A percentile compares a stretch with the other conserved stretches of the same genome.
phyloP scores from a whole-genome alignment of 2,113 vertebrate species.

The Podarcis muralis region DNA sequence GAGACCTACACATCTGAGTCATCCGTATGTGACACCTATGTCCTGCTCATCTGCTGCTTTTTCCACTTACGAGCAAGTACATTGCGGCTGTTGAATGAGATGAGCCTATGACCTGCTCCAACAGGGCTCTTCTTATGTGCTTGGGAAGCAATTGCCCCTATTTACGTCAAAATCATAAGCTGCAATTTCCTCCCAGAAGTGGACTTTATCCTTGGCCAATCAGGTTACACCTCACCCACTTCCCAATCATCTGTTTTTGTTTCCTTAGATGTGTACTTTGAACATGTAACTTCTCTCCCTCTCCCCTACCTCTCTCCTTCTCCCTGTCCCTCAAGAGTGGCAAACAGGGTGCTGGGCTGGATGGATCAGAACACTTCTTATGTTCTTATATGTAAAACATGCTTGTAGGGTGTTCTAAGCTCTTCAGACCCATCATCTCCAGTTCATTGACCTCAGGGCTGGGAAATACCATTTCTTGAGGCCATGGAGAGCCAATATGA shows the following conservation, averaged over 20 bases:
- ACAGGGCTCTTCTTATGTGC: no score
- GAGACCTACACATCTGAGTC: background rate
- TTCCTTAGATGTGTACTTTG: background rate
- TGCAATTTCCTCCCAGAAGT: background rate
- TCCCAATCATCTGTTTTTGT: background rate
- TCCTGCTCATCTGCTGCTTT: slow-evolving; percentile 13
- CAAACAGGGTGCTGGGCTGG: background rate
- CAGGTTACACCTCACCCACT: background rate
- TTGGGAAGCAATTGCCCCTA: background rate
- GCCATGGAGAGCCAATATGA: background rate
- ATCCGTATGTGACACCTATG: background rate
- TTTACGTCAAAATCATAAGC: background rate
- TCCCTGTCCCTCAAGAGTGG: no score
- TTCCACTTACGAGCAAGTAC: slow-evolving; percentile 29
- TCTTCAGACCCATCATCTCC: background rate
- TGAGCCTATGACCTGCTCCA: no score
- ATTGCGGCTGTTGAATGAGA: background rate
- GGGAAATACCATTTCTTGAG: background rate
- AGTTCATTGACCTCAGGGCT: background rate
- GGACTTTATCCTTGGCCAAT: background rate
- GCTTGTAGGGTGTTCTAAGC: background rate
- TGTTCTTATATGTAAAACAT: background rate
- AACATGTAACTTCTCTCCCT: background rate
- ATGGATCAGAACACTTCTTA: background rate
- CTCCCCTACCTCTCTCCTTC: background rate